Base-by-base conservation (phyloP, 2,113 vertebrate genomes). In the Hyperoodon ampullatus region DNA sequence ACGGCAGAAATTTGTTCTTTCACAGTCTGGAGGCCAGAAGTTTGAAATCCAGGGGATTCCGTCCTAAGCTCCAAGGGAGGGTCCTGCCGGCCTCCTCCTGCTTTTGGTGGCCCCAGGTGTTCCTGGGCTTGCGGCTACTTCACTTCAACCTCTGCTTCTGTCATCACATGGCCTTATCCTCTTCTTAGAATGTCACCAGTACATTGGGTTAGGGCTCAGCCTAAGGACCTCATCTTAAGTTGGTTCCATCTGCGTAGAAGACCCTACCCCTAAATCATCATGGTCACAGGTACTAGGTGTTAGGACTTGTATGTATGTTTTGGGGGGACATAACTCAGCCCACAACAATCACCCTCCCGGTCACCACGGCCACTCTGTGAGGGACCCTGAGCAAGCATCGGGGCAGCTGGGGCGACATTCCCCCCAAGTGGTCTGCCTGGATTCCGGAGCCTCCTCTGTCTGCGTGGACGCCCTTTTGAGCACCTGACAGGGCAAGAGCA, bases 121-220 rank as follows among this genome's bases (percentile, higher is more conserved):
- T 2, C 75, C 8, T 23, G 6, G 6, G 23, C 39, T 18, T 24
- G 24, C 2, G 65, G 39, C 53, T 15, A 6, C 5, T 5, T 18
- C 53, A 18, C 53, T 53, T 53, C 53, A 18, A 16, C 18, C 55
- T 58, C 7, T 58, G 6, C 55, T 19, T 58, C 55, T 58, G 53
- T 53, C 53, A 15, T 18, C 53, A 53, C 53, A 18, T 18, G 53
- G 53, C 19, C 55, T 39, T 8, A 30, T 39, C 50, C 16, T 78
- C 23, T 60, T 60, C 53, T n/a, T 16, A 5, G 12, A 35, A 24
- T 9, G 15, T 14, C 55, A 23, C 1, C 5, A 0, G 21, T 4
- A 0, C 6, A 1, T 14, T 12, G 12, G 15, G 1, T 6, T 7
- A 53, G 39, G 24, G 26, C 10, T 19, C 30, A 13, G 35, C 61